A percentile compares a stretch with the other conserved stretches of the same genome.
Conservation (phyloP, 2,888 invertebrate species). For the Phlogophora meticulosa region DNA sequence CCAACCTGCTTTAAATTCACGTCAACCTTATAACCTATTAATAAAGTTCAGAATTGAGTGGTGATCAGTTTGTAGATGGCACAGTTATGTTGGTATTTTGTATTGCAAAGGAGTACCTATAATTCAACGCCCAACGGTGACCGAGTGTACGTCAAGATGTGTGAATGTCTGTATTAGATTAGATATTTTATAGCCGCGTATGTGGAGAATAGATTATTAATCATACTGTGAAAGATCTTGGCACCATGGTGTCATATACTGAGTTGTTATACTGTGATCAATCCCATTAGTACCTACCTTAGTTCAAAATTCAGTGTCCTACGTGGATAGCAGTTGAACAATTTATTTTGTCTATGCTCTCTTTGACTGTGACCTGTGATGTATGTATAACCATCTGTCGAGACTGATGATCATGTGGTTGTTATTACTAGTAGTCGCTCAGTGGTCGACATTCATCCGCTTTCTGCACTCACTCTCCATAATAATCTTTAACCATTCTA, state of each 20-base stretch:
- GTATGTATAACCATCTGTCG: no score
- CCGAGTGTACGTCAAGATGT: slow-evolving; percentile 62
- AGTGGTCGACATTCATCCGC: no score
- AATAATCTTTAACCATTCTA: no score
- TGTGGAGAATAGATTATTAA: slow-evolving; percentile 46
- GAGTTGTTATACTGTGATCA: background rate
- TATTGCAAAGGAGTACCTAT: slow-evolving; percentile 57
- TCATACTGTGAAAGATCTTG: slow-evolving; percentile 27
- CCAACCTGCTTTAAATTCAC: background rate
- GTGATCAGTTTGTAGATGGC: background rate
- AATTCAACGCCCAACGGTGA: slow-evolving; percentile 61
- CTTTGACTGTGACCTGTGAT: no score
- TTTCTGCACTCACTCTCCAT: no score
- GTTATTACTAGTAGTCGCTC: no score
- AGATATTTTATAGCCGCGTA: slow-evolving; percentile 23
- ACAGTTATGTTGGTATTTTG: slow-evolving; percentile 35
- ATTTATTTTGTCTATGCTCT: background rate
- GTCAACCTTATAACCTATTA: background rate
- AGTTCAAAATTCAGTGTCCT: background rate
- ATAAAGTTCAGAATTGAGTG: slow-evolving; percentile 38
- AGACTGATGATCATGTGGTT: no score
- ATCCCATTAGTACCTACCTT: background rate
- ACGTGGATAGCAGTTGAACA: background rate
- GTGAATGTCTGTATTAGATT: slow-evolving; percentile 60
- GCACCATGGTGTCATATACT: background rate